Percentiles rank a stretch among this genome's conserved stretches.
These are phyloP conservation scores for Phorcus lineatus DNA, from an alignment of 2,888 invertebrate genomes.

Conservation along the genomic window DNA sequence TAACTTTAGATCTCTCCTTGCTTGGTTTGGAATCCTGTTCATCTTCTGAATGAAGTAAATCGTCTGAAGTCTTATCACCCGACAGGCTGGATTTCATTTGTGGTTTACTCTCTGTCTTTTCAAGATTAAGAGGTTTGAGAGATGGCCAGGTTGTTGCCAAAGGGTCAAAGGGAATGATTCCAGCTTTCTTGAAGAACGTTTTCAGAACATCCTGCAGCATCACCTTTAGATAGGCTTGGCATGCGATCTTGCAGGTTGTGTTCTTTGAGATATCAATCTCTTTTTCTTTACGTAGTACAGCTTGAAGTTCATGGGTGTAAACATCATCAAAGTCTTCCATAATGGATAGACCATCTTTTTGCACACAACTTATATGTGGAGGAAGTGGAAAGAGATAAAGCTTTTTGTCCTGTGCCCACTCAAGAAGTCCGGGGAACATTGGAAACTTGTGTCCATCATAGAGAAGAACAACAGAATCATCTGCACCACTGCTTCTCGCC, in stretches of 20 bases:
- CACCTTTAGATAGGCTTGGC: neutral
- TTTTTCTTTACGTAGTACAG: neutral
- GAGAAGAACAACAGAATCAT: neutral
- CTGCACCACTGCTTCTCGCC: neutral
- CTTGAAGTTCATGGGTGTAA: slow-evolving; percentile 1
- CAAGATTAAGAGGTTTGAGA: neutral
- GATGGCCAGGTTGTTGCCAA: neutral
- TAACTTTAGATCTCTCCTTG: too few relatives aligned
- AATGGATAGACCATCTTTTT: neutral
- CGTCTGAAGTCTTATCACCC: neutral
- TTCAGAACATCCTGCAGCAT: neutral
- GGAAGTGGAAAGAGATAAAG: slow-evolving; percentile 5
- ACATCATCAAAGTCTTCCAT: neutral
- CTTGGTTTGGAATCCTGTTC: too few relatives aligned
- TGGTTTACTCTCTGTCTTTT: neutral
- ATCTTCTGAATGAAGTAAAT: neutral
- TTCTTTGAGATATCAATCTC: neutral
- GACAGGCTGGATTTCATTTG: neutral
- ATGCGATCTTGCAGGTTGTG: neutral
- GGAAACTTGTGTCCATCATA: slow-evolving; percentile 22
- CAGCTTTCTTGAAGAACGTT: neutral
- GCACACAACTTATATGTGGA: slow-evolving; percentile 13
- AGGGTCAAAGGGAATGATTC: neutral
- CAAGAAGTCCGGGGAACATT: neutral
- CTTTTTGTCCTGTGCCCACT: slow-evolving; percentile 18